phyloP scores from a whole-genome alignment of 2,797 vertebrate species.

The Varecia variegata region DNA sequence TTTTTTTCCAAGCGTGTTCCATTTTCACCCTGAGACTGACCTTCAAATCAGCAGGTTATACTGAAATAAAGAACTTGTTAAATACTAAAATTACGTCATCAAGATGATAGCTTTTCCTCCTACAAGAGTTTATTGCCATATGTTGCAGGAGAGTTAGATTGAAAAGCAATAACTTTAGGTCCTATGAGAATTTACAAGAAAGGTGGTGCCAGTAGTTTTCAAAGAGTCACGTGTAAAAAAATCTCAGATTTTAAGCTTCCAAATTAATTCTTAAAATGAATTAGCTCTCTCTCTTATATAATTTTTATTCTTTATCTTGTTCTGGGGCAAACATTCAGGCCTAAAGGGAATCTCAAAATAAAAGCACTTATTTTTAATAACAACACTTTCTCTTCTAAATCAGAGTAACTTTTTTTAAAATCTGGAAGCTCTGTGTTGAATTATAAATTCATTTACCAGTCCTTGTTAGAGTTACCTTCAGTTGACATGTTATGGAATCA shows the following conservation, averaged over 20 bases:
- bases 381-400: not conserved
- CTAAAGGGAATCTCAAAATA: constrained; percentile 5
- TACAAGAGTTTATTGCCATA: not conserved
- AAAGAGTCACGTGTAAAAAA: not conserved
- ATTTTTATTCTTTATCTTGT: constrained; percentile 9
- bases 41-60: not conserved
- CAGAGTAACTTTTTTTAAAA: not conserved
- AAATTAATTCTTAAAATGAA: not conserved
- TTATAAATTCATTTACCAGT: not conserved
- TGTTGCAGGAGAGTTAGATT: not conserved
- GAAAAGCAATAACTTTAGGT: not conserved
- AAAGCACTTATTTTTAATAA: not conserved
- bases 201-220: not conserved
- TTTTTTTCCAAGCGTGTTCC: not conserved
- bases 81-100: constrained; percentile 17
- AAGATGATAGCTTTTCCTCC: not conserved
- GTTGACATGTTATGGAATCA: not conserved
- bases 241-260: not conserved
- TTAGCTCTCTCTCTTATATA: not conserved
- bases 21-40: not conserved
- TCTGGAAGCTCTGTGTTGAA: not conserved
- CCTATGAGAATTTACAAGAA: not conserved
- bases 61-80: constrained; percentile 31
- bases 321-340: not conserved
- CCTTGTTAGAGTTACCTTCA: not conserved